A percentile compares a stretch with the other conserved stretches of the same genome.
Evolutionary conservation across 2,113 vertebrate genomes (phyloP).

Genomic region (Planiliza haematocheilus): DNA sequence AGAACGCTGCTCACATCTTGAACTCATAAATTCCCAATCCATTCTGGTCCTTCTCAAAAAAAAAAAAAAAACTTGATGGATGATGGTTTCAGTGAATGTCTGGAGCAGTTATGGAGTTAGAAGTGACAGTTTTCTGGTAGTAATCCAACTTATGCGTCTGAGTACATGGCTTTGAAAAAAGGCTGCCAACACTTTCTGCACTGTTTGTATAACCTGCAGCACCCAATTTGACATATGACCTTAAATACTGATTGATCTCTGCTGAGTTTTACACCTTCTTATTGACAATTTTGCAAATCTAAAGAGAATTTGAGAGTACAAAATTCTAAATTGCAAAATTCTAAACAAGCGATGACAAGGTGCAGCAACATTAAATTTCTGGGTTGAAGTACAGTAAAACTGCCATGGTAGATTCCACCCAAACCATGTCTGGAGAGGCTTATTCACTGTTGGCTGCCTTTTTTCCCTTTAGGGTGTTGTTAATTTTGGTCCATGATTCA

Average conservation of each 20-base stretch:
- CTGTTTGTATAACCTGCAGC: background rate
- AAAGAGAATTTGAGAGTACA: background rate
- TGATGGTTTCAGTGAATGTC: slow-evolving; percentile 48
- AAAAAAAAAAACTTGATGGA: slow-evolving; percentile 52
- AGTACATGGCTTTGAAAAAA: background rate
- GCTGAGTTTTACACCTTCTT: slow-evolving; percentile 4
- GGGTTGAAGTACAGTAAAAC: background rate
- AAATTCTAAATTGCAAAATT: background rate
- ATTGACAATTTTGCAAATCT: background rate
- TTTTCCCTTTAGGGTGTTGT: slow-evolving; percentile 8
- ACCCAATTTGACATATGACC: slow-evolving; percentile 2
- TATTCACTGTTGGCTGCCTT: slow-evolving; percentile 1
- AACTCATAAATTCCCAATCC: slow-evolving; percentile 71
- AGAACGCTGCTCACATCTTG: slow-evolving; percentile 69
- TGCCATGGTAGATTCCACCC: background rate
- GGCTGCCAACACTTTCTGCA: background rate
- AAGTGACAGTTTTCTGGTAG: slow-evolving; percentile 25
- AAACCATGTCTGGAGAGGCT: background rate
- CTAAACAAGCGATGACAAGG: background rate
- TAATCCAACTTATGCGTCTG: slow-evolving; percentile 14
- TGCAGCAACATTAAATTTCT: background rate
- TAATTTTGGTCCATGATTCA: slow-evolving; percentile 12
- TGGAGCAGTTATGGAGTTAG: slow-evolving; percentile 21
- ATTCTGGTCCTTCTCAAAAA: slow-evolving; percentile 39
- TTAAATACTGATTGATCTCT: background rate